Evolutionary conservation across 37 sponge, comb jelly and placozoan species (phyloP).

Genomic region (Cladorhizidae sp.): DNA sequence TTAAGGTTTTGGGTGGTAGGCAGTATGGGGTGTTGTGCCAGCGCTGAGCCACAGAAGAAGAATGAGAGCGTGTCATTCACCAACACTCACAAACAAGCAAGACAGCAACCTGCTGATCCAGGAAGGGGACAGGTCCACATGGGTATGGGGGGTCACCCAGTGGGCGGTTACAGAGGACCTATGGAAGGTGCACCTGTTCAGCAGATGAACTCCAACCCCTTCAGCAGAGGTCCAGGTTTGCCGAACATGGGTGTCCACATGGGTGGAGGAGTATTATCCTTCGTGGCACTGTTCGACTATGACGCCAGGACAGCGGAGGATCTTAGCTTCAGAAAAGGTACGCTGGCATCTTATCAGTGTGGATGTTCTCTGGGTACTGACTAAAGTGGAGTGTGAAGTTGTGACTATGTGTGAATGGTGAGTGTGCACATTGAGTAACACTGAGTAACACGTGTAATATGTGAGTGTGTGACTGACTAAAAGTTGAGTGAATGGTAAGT

Average conservation of each 20-base stretch:
- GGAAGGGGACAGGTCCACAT: neutral
- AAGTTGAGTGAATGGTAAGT: too few species aligned
- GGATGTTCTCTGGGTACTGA: too few species aligned
- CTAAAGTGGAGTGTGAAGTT: neutral
- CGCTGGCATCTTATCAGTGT: too few species aligned
- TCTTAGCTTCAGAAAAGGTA: conserved; percentile 76
- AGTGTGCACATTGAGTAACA: too few species aligned
- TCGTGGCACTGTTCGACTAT: conserved; percentile 89
- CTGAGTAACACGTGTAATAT: too few species aligned
- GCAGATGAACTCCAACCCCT: conserved; percentile 6
- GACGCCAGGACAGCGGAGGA: conserved; percentile 92
- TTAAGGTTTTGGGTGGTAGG: neutral
- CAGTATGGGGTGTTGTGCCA: conserved; percentile 49
- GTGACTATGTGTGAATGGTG: too few species aligned
- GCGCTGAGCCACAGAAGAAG: conserved; percentile 30
- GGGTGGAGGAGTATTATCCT: conserved; percentile 45
- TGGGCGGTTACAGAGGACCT: neutral
- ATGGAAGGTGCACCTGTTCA: neutral
- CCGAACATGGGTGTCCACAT: neutral
- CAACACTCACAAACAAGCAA: neutral
- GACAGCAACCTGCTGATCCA: neutral
- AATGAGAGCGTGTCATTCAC: conserved; percentile 22
- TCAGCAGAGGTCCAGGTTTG: neutral
- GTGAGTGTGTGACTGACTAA: too few species aligned
- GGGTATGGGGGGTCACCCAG: neutral